Percentiles rank a stretch among this genome's conserved stretches.
Evolutionary conservation across 2,113 vertebrate species (phyloP).

Genomic region (Neolamprologus caudopunctatus): DNA sequence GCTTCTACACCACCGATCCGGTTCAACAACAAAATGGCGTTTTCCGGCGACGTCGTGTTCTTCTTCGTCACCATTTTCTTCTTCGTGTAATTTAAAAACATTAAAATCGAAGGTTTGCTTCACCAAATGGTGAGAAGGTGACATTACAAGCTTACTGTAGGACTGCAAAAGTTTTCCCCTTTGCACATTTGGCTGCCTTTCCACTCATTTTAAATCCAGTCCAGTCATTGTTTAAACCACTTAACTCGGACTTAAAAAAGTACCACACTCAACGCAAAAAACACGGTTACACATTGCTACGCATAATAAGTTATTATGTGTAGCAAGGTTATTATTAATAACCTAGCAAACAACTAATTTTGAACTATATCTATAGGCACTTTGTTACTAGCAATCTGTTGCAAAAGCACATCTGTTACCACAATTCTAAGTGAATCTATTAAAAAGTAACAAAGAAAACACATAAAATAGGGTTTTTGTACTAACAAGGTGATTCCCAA

Average conservation of each 20-base stretch:
- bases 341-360: neutral
- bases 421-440: neutral
- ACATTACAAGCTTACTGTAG: neutral
- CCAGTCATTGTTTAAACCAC: neutral
- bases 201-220: neutral
- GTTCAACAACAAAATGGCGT: conserved; percentile 63
- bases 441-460: neutral
- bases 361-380: neutral
- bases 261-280: neutral
- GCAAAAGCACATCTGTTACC: neutral
- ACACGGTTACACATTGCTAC: neutral
- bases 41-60: conserved; percentile 34
- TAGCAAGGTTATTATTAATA: neutral
- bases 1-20: conserved; percentile 31
- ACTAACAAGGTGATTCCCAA: neutral
- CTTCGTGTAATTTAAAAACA: neutral
- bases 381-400: neutral
- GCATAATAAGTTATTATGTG: neutral
- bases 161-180: accelerated
- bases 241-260: neutral
- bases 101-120: accelerated
- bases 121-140: neutral
- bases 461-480: neutral
- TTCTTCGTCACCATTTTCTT: neutral
- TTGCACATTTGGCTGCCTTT: neutral